These are phyloP conservation scores for Augochlorella aurata DNA, from an alignment of 2,888 invertebrate genomes.

Conservation along the genomic window DNA sequence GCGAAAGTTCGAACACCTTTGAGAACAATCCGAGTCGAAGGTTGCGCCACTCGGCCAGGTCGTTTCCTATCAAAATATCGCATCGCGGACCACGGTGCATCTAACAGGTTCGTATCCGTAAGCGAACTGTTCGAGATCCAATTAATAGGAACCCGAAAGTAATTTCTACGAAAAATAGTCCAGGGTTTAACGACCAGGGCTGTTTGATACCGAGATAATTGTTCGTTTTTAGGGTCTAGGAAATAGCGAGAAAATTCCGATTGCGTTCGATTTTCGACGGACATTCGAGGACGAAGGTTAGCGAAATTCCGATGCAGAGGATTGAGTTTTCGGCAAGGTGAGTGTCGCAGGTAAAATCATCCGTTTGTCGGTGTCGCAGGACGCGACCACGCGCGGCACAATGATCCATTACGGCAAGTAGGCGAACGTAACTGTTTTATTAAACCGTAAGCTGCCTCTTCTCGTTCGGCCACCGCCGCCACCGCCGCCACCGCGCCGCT, in stretches of 20 bases:
- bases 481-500: constrained; percentile 50
- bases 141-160: too few relatives aligned
- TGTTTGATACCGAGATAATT: too few relatives aligned
- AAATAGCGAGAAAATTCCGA: too few relatives aligned
- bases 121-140: too few relatives aligned
- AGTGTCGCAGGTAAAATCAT: background rate
- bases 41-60: background rate
- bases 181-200: too few relatives aligned
- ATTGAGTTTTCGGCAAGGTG: background rate
- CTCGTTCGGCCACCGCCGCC: constrained; percentile 58
- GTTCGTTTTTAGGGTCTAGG: too few relatives aligned
- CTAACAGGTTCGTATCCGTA: too few relatives aligned
- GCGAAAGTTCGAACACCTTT: constrained; percentile 59
- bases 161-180: too few relatives aligned
- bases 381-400: constrained; percentile 14
- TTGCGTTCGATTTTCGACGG: too few relatives aligned
- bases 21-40: constrained; percentile 15
- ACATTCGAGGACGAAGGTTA: background rate
- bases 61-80: background rate
- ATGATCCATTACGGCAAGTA: constrained; percentile 67
- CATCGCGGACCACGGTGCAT: too few relatives aligned
- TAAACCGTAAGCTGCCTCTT: constrained; percentile 76
- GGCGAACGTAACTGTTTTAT: constrained; percentile 80
- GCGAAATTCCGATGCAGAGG: background rate
- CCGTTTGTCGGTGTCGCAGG: background rate